Evolutionary conservation across 2,888 invertebrate species (phyloP).

Genomic region (Seira musarum): DNA sequence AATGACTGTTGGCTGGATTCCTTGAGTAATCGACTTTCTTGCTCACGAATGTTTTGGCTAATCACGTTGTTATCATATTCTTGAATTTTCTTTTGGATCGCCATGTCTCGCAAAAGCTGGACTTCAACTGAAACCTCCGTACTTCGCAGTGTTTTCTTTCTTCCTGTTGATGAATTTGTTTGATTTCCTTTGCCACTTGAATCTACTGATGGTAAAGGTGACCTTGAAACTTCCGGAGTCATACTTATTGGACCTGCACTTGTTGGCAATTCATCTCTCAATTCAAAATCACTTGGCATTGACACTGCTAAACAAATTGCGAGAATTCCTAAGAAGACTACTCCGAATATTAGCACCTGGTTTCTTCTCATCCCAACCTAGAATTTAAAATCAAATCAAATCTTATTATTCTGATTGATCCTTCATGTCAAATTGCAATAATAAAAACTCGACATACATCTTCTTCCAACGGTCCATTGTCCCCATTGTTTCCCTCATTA

Average conservation of each 20-base stretch:
- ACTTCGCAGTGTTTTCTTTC: constrained; percentile 43
- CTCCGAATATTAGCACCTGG: constrained; percentile 62
- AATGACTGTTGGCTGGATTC: background rate
- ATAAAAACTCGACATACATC: constrained; percentile 28
- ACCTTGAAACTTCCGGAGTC: constrained; percentile 20
- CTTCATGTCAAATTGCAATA: background rate
- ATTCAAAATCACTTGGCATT: constrained; percentile 60
- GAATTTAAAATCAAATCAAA: background rate
- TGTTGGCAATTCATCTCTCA: constrained; percentile 50
- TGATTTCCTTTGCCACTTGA: constrained; percentile 35
- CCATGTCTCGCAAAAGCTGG: constrained; percentile 54
- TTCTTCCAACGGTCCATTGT: constrained; percentile 38
- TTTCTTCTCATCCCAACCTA: constrained; percentile 50
- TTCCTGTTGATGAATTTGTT: constrained; percentile 46
- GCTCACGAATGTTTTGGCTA: constrained; percentile 26
- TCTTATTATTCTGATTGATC: background rate
- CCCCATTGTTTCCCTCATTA: constrained; percentile 48
- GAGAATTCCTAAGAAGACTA: constrained; percentile 56
- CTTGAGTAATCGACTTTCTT: background rate
- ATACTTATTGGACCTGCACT: constrained; percentile 25
- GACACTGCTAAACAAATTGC: constrained; percentile 62
- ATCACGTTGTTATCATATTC: constrained; percentile 48
- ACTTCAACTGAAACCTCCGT: constrained; percentile 57
- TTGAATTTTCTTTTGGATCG: constrained; percentile 58
- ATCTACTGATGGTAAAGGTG: constrained; percentile 21